Conservation (phyloP, 1,140 invertebrate genomes). For the Drosophila kanapiae region DNA sequence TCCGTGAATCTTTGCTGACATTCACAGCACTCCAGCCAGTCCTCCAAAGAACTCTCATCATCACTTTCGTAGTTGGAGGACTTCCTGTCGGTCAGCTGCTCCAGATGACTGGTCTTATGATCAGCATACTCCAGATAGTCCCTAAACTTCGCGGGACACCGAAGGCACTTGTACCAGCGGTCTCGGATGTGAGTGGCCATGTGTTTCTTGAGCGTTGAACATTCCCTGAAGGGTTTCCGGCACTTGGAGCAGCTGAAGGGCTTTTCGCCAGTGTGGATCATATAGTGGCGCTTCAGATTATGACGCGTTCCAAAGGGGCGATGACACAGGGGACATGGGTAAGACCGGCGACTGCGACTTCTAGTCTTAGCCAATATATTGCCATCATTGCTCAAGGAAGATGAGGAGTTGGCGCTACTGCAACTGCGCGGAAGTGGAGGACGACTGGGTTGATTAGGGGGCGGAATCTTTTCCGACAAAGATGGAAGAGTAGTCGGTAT, state of each 20-base stretch:
- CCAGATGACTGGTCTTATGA: slow-evolving; percentile 65
- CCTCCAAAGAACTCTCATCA: slow-evolving; percentile 67
- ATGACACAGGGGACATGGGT: slow-evolving; percentile 74
- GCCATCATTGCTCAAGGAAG: slow-evolving; percentile 68
- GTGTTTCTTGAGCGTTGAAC: slow-evolving; percentile 79
- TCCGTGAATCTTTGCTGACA: slow-evolving; percentile 73
- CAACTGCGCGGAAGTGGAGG: slow-evolving; percentile 50
- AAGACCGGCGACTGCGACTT: slow-evolving; percentile 52
- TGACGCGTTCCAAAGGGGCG: slow-evolving; percentile 82
- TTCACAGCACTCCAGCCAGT: slow-evolving; percentile 78
- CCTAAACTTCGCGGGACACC: slow-evolving; percentile 67
- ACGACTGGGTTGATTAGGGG: slow-evolving; percentile 24
- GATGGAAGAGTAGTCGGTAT: slow-evolving; percentile 24
- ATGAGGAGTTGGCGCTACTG: slow-evolving; percentile 71
- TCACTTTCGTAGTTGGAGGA: slow-evolving; percentile 51
- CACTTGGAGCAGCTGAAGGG: slow-evolving; percentile 79
- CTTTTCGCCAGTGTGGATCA: slow-evolving; percentile 84
- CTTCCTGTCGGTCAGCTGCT: slow-evolving; percentile 4
- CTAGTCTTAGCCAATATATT: background rate
- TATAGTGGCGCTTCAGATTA: slow-evolving; percentile 82
- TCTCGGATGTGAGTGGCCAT: slow-evolving; percentile 79
- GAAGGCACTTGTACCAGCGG: slow-evolving; percentile 78
- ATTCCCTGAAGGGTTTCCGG: slow-evolving; percentile 80
- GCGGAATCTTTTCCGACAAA: slow-evolving; percentile 11
- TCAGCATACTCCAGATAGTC: slow-evolving; percentile 75